A percentile compares a stretch with the other conserved stretches of the same genome.
Conservation (phyloP, 2,888 invertebrate genomes). For the Ischnus inquisitorius region DNA sequence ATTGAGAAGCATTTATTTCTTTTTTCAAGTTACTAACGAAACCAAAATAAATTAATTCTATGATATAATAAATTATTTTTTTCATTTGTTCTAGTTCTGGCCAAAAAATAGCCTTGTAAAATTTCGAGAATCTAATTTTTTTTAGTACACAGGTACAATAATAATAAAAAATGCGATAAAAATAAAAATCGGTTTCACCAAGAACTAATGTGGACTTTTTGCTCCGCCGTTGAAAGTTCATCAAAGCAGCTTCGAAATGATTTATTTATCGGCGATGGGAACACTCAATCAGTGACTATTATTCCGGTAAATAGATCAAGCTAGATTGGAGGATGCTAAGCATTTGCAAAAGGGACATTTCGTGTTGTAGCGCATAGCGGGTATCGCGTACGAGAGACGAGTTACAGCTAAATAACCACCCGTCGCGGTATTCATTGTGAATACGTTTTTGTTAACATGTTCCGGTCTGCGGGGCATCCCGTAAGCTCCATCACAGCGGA, state of each 20-base stretch:
- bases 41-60: no score
- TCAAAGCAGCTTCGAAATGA: background rate
- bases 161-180: no score
- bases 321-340: background rate
- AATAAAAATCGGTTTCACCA: background rate
- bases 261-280: constrained; percentile 34
- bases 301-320: background rate
- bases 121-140: no score
- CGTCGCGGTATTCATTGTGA: constrained; percentile 69
- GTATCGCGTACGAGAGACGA: background rate
- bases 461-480: constrained; percentile 73
- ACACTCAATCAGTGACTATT: constrained; percentile 3
- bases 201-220: background rate
- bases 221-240: background rate
- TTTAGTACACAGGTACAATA: no score
- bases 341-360: constrained; percentile 2
- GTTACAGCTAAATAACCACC: constrained; percentile 70
- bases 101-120: no score
- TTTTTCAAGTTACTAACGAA: no score
- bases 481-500: constrained; percentile 69
- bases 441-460: constrained; percentile 71
- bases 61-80: no score
- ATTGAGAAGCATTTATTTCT: no score
- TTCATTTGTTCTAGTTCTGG: no score
- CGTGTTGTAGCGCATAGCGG: background rate